phyloP scores from a whole-genome alignment of 2,888 invertebrate genomes.

The Gonocerus acuteangulatus region DNA sequence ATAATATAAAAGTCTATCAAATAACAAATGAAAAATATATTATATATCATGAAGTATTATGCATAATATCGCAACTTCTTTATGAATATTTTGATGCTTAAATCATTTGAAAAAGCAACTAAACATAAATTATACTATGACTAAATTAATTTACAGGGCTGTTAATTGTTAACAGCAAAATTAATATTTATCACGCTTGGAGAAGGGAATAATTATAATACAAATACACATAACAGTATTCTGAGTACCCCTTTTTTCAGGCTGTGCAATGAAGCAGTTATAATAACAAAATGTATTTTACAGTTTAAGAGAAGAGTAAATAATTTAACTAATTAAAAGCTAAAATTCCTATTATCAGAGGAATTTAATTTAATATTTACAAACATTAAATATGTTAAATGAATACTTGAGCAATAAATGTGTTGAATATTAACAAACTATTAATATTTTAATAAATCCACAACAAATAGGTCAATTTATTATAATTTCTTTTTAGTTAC shows the following conservation, averaged over 20 bases:
- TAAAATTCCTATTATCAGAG: slow-evolving; percentile 14
- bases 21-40: slow-evolving; percentile 25
- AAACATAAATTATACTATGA: slow-evolving; percentile 21
- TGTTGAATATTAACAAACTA: slow-evolving; percentile 21
- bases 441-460: slow-evolving; percentile 14
- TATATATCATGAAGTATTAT: background rate
- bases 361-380: slow-evolving; percentile 18
- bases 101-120: slow-evolving; percentile 24
- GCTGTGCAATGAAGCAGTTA: background rate
- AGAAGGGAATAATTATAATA: slow-evolving; percentile 14
- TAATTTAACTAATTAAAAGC: slow-evolving; percentile 17
- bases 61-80: background rate
- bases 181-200: slow-evolving; percentile 6
- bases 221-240: too few species aligned
- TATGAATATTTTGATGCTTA: slow-evolving; percentile 14
- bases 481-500: background rate
- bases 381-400: slow-evolving; percentile 17
- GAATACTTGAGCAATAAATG: slow-evolving; percentile 25
- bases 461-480: slow-evolving; percentile 6
- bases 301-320: slow-evolving; percentile 18
- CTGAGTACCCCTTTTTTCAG: background rate
- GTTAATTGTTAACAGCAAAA: background rate
- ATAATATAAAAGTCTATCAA: slow-evolving; percentile 22
- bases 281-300: background rate
- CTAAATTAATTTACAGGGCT: slow-evolving; percentile 13